Base-by-base conservation (phyloP, 2,113 vertebrate genomes). In the Ariopsis seemanni region DNA sequence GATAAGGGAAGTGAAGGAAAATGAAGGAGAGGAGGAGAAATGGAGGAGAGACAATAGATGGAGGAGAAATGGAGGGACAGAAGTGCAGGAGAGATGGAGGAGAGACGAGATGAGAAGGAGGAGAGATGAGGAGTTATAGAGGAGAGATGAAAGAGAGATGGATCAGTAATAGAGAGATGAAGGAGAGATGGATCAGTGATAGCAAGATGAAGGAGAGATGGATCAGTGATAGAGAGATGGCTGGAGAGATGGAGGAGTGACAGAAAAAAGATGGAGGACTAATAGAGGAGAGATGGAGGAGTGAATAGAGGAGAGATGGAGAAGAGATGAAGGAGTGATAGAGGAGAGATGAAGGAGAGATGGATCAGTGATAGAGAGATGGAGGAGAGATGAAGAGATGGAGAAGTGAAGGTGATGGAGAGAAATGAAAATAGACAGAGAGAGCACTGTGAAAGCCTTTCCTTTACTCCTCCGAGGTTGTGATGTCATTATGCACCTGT, bases 401-500 rank as follows among this genome's bases (percentile, higher is more conserved):
- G 72, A 75, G 84, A 83, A 7, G 80, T 5, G 7, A 25, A 20
- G n/a, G 11, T 34, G 27, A 18, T 22, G 42, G 20, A 25, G 42
- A 74, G 42, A 22, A 11, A 42, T 17, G 10, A 22, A 25, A 11
- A 75, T 0, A 75, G 42, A 75, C 3, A 50, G 71, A 74, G 42
- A 18, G 42, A 74, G 18, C 42, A 25, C 48, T 50, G 20, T 75
- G 42, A 52, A 75, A 82, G 52, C 55, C 10, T 30, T 48, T n/a
- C 65, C 34, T 69, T 81, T 10, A 34, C 27, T 34, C 27, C 53
- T 8, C 27, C 3, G 18, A 12, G 25, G 57, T 52, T 48, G 10
- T 82, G 58, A 65, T 82, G 81, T 82, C 84, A 85, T 50, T 22
- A 30, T 50, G 86, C 88, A 90, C 88, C 86, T 89, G 88, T 71